Percentiles rank a stretch among this genome's conserved stretches.
phyloP scores from a whole-genome alignment of 1,140 invertebrate species.

The Leptestheria dahalacensis region DNA sequence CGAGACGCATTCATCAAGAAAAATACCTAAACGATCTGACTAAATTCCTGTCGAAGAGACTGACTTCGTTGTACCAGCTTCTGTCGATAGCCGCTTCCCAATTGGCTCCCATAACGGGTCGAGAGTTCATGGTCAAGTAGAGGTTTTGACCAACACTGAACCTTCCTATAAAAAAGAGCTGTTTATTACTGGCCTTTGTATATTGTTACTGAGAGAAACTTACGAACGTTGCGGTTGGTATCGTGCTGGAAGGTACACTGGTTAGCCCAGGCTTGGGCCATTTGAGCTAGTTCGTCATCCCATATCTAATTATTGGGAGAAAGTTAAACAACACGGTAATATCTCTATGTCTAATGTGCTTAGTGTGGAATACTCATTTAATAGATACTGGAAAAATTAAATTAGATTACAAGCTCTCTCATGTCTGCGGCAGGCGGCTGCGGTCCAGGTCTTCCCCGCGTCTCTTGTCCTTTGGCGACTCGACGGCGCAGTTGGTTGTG shows the following conservation, averaged over 20 bases:
- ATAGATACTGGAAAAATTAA: not conserved
- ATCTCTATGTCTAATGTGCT: too few relatives aligned
- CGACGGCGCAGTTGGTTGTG: conserved; percentile 13
- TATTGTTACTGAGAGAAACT: not conserved
- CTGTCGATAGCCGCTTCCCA: not conserved
- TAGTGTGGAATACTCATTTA: not conserved
- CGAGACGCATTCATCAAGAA: too few relatives aligned
- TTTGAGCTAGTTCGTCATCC: conserved; percentile 29
- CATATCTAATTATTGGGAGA: conserved; percentile 20
- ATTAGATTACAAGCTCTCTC: conserved; percentile 10
- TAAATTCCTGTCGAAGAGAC: not conserved
- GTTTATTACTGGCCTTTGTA: not conserved
- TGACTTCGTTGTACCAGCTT: not conserved
- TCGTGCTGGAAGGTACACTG: conserved; percentile 30
- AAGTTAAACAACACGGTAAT: too few relatives aligned
- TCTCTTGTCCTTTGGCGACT: conserved; percentile 14
- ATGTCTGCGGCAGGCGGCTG: conserved; percentile 15
- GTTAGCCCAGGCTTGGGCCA: conserved; percentile 31
- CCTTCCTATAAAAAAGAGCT: not conserved
- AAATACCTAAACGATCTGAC: not conserved
- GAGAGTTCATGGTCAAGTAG: not conserved
- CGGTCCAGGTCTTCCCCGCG: conserved; percentile 10
- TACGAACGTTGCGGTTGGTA: conserved; percentile 19
- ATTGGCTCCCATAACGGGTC: not conserved
- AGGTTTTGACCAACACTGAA: conserved; percentile 10